Percentiles rank a stretch among this genome's conserved stretches.
Evolutionary conservation across 2,888 invertebrate genomes (phyloP).

Genomic region (Heliconius sara): DNA sequence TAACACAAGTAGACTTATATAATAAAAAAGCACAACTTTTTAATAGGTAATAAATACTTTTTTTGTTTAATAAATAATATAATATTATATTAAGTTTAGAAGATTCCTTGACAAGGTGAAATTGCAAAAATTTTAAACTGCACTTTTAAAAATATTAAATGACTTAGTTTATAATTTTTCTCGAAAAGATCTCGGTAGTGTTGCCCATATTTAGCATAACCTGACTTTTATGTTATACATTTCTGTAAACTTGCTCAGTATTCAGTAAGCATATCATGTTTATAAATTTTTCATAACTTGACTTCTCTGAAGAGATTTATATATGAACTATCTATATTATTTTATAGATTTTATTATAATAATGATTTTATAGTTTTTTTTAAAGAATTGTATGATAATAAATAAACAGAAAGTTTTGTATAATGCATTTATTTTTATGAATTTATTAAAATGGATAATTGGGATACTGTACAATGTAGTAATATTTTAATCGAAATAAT

Average conservation of each 20-base stretch:
- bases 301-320: constrained; percentile 10
- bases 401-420: background rate
- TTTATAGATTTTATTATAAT: constrained; percentile 9
- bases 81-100: constrained; percentile 6
- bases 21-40: constrained; percentile 27
- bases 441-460: constrained; percentile 11
- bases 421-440: constrained; percentile 7
- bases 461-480: constrained; percentile 1
- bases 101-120: constrained; percentile 5
- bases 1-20: background rate
- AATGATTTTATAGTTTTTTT: background rate
- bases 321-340: constrained; percentile 6
- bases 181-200: constrained; percentile 7
- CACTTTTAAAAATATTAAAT: background rate
- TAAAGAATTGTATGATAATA: background rate
- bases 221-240: constrained; percentile 8
- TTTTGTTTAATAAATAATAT: constrained; percentile 2
- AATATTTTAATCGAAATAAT: background rate
- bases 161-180: background rate
- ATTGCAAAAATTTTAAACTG: background rate
- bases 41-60: constrained; percentile 5
- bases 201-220: background rate
- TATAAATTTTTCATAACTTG: constrained; percentile 14
- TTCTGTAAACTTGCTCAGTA: constrained; percentile 10
- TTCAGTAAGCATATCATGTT: constrained; percentile 26